Base-by-base conservation (phyloP, 2,797 vertebrate species). In the Phataginus tricuspis region DNA sequence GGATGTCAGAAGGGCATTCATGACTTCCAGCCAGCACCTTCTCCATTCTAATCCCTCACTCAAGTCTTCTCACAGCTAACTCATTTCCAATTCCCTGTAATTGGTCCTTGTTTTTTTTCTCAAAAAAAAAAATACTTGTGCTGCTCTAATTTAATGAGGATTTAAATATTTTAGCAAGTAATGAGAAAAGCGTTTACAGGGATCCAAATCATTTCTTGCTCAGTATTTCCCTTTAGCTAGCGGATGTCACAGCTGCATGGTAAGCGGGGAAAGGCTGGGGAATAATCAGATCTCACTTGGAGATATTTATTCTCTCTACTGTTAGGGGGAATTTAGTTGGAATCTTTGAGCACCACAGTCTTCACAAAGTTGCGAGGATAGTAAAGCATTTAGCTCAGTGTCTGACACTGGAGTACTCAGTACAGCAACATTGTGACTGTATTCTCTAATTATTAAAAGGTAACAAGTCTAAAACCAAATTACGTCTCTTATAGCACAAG, bases 151-250 rank as follows among this genome's bases (percentile, higher is more conserved):
- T 72, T 86, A 42, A 64, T 72, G 64, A 89, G 25, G 34, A 85
- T 90, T 94, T 89, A 75, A 91, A 91, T 25, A 89, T 83, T 87
- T 86, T 34, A 88, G 8, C 42, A 63, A 86, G 31, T 90, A 75
- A 86, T 66, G 1, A 71, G 72, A 84, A 34, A 34, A 31, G 15
- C 31, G 3, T 39, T 64, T 55, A 53, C 18, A 66, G 14, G 61
- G 27, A 51, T 91, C 21, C 29, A 61, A 66, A 63, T 71, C 31
- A 61, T 69, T 51, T 64, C 42, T 66, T 51, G 19, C n/a, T 77
- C 49, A 80, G 11, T 72, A 59, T 82, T 91, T 91, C 39, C 79
- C 8, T 61, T 53, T 27, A 55, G 27, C 72, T 49, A 27, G 34
- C 39, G 31, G 7, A 14, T 63, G 15, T 75, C 21, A 61, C 7